Conservation (phyloP, 2,888 invertebrate genomes). For the Pseudococcus jackbeardsleyi region DNA sequence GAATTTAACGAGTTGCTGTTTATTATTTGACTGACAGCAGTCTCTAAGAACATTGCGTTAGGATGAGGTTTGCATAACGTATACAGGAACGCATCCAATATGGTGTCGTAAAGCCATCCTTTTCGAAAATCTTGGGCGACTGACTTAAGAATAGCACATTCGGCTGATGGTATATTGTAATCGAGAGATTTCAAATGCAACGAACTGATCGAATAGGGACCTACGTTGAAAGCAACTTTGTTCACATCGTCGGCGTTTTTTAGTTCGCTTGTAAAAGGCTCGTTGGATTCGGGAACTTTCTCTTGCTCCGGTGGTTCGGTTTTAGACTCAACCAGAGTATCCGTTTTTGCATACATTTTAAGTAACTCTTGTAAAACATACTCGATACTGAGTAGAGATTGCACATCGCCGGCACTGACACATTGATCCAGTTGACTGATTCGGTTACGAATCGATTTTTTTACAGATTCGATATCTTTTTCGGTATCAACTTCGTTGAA, state of each 20-base stretch:
- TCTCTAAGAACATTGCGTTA: slow-evolving; percentile 20
- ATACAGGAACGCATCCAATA: slow-evolving; percentile 40
- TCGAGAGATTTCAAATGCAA: slow-evolving; percentile 53
- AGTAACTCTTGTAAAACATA: slow-evolving; percentile 31
- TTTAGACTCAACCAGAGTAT: not conserved
- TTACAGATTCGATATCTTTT: slow-evolving; percentile 14
- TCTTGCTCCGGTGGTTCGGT: not conserved
- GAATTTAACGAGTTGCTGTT: slow-evolving; percentile 26
- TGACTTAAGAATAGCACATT: not conserved
- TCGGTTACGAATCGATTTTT: not conserved
- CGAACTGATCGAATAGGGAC: slow-evolving; percentile 21
- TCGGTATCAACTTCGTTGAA: slow-evolving; percentile 18
- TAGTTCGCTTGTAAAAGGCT: slow-evolving; percentile 26
- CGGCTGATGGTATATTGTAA: slow-evolving; percentile 39
- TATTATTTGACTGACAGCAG: slow-evolving; percentile 44
- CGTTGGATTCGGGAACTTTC: slow-evolving; percentile 26
- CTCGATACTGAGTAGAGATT: slow-evolving; percentile 30
- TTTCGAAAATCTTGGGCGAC: slow-evolving; percentile 31
- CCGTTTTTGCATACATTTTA: slow-evolving; percentile 20
- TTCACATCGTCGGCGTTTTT: slow-evolving; percentile 33
- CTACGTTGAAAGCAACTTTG: slow-evolving; percentile 32
- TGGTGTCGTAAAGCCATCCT: slow-evolving; percentile 56
- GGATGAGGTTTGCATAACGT: slow-evolving; percentile 17
- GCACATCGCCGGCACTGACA: not conserved
- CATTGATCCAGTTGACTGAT: not conserved